Evolutionary conservation across 2,797 vertebrate genomes (phyloP), one percentile per base, ranked within the genome.

Genomic region (Lophura swinhoii): DNA sequence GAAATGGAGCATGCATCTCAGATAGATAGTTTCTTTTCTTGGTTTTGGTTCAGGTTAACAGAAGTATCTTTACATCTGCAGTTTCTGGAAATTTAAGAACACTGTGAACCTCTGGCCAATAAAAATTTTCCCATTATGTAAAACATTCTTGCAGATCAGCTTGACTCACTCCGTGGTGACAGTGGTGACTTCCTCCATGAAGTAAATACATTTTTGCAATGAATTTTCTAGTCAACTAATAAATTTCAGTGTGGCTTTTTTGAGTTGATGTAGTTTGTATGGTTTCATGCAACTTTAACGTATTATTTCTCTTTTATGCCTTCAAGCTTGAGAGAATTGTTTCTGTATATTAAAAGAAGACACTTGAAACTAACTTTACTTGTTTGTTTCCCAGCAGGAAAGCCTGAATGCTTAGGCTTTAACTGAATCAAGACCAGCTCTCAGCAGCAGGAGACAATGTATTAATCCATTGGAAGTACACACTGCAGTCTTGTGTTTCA

Each of bases 81-180:
- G 92, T 96, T 97, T 97, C 97, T 97, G 97, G 96, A 97, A 97
- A 97, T 90, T 93, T 74, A 96, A 97, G 95, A 97, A 97, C 67
- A 68, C 59, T 33, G 28, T 94, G 95, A 97, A 95, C 95, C 95
- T 97, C 91, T 94, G 95, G 93, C 90, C 75, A 92, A 11, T 64
- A 78, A 91, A 94, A 88, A 93, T 80, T 97, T 97, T 97, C 95
- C 96, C 91, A 83, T 94, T 97, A 95, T 96, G 96, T 97, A 95
- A 96, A 96, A 81, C 55, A 20, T 80, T 83, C 86, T 95, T 84
- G 82, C 88, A 91, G 75, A 37, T 81, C 37, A 69, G 72, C 48
- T 82, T 97, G 95, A 97, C 94, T 97, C 90, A 93, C 72, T 90
- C 63, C 90, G 33, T 62, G 72, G 87, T 95, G 86, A 66, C 73